phyloP scores from a whole-genome alignment of 2,113 vertebrate genomes.

The Prietella phreatophila region DNA sequence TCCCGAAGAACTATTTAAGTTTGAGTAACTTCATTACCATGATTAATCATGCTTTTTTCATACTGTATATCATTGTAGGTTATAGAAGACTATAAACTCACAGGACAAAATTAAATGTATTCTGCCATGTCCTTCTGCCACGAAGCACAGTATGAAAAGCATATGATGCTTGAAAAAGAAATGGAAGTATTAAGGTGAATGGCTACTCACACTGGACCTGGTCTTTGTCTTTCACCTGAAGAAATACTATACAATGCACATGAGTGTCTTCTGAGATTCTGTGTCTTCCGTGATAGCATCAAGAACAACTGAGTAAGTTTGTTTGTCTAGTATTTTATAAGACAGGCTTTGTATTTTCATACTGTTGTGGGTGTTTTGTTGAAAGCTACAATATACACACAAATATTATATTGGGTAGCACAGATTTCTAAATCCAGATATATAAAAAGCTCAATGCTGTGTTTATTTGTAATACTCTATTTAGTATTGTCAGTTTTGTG shows the following conservation, averaged over 20 bases:
- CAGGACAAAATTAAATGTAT: background rate
- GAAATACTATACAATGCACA: constrained; percentile 17
- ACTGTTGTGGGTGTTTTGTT: background rate
- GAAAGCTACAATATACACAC: background rate
- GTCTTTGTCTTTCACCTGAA: constrained; percentile 31
- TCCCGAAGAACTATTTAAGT: background rate
- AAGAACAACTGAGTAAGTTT: constrained; percentile 12
- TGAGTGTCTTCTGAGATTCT: background rate
- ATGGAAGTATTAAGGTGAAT: background rate
- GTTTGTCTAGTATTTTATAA: background rate
- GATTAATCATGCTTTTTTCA: background rate
- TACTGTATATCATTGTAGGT: constrained; percentile 17
- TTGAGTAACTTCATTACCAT: background rate
- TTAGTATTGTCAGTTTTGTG: background rate
- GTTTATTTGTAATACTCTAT: background rate
- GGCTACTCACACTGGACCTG: background rate
- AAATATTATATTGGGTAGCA: background rate
- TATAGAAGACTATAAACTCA: constrained; percentile 16
- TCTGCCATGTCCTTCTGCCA: background rate
- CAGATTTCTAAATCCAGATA: background rate
- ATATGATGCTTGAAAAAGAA: background rate
- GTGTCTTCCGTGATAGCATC: background rate
- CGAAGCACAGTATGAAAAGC: background rate
- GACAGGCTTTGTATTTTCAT: background rate
- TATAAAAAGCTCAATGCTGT: background rate